These are phyloP conservation scores for Cariama cristata DNA, from an alignment of 2,113 vertebrate genomes.

Conservation along the genomic window DNA sequence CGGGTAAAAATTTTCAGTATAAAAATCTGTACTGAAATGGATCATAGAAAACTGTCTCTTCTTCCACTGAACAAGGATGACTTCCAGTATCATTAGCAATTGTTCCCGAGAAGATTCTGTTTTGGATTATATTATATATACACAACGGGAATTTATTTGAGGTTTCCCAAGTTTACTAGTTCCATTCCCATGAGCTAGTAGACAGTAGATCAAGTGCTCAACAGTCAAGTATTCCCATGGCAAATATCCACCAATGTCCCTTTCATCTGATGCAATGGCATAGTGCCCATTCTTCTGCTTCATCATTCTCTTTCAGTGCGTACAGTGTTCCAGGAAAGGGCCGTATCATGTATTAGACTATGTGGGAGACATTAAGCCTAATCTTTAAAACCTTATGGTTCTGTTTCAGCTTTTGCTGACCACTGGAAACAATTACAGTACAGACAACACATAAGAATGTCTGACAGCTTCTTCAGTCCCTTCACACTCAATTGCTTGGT, in stretches of 20 bases:
- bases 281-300: constrained; percentile 69
- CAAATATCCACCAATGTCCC: constrained; percentile 70
- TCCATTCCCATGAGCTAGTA: constrained; percentile 73
- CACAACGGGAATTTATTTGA: constrained; percentile 72
- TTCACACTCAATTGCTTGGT: background rate
- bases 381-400: constrained; percentile 62
- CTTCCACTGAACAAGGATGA: constrained; percentile 29
- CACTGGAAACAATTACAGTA: constrained; percentile 66
- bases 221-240: constrained; percentile 74
- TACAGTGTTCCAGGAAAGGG: constrained; percentile 52
- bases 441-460: constrained; percentile 53
- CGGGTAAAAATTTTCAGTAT: background rate
- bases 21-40: background rate
- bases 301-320: constrained; percentile 51
- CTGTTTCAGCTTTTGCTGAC: constrained; percentile 48
- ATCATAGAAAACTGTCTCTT: constrained; percentile 5
- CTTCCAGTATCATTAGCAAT: constrained; percentile 51
- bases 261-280: constrained; percentile 72
- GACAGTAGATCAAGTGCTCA: constrained; percentile 72
- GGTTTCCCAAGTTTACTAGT: constrained; percentile 71
- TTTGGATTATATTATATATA: constrained; percentile 68
- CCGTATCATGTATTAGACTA: background rate
- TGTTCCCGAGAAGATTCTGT: constrained; percentile 43
- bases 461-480: constrained; percentile 53
- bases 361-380: constrained; percentile 28